Base-by-base conservation (phyloP, 2,888 invertebrate genomes). In the Melipona bicolor region DNA sequence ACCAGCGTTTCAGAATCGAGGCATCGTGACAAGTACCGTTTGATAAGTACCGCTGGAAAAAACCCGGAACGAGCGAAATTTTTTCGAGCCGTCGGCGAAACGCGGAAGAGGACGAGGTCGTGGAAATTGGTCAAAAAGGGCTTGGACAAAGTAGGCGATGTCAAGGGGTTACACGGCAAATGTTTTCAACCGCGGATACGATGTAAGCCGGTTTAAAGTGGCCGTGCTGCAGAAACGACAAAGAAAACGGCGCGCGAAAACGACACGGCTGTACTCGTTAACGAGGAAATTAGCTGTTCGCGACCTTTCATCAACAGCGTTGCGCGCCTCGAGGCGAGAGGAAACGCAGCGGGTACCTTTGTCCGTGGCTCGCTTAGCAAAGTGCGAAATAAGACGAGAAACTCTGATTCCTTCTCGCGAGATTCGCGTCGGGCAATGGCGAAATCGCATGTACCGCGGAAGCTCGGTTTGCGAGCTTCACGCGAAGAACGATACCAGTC, bases 221-320 rank as follows among this genome's bases (percentile, higher is more conserved):
- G 83, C 50, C 61, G 49, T 69, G 49, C 68, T 5, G 24, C n/a
- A 56, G 36, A 49, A 67, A 32, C 4, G 75, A 21, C 56, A 27
- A 36, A 79, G 65, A 73, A 64, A 73, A 77, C n/a, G 17, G 62
- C 43, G 59, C 68, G 72, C 32, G 43, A 43, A 68, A 32, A 27
- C 49, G 62, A 71, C 80, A 79, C 77, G 77, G 68, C 68, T 73
- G 73, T 84, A 72, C 83, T 72, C 79, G 79, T 82, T 89, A 89
- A 88, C 86, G 75, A 85, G 88, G 82, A 85, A 89, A 89, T 89
- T 89, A 89, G 81, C 84, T 84, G 78, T 76, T 83, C 79, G 81
- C 68, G 83, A 85, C 81, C 77, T 71, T 84, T 75, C 85, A 79
- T 81, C 81, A 67, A 70, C 81, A 71, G 76, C 64, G 36, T 52